Percentiles rank a stretch among this genome's conserved stretches.
Evolutionary conservation across 2,888 invertebrate species (phyloP).

Genomic region (Drymonia ruficornis): DNA sequence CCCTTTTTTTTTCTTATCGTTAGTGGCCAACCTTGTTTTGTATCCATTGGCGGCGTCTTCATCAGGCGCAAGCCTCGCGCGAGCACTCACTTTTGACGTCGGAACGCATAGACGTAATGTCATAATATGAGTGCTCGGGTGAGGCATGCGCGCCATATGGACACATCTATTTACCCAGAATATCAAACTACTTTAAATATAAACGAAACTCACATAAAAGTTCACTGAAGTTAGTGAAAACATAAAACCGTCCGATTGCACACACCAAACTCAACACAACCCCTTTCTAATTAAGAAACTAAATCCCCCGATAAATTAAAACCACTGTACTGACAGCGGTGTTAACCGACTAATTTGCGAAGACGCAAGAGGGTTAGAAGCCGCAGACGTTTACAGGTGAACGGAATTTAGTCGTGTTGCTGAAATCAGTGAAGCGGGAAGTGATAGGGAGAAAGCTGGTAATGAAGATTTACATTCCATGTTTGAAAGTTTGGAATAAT

Average conservation of each 20-base stretch:
- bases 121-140: no score
- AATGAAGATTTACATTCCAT: conserved; percentile 23
- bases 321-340: conserved; percentile 39
- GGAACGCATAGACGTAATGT: no score
- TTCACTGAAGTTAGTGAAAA: no score
- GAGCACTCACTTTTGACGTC: no score
- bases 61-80: no score
- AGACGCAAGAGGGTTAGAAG: conserved; percentile 29
- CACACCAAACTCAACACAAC: conserved; percentile 12
- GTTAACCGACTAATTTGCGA: conserved; percentile 42
- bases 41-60: no score
- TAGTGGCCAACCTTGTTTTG: no score
- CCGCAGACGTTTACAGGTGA: conserved; percentile 34
- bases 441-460: conserved; percentile 31
- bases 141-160: no score
- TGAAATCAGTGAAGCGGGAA: conserved; percentile 28
- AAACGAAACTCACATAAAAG: no score
- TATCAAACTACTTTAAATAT: no score
- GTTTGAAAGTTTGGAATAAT: conserved; percentile 12
- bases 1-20: no score
- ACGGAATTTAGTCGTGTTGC: conserved; percentile 32
- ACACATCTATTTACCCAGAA: no score
- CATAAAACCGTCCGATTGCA: neutral
- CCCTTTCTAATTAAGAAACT: conserved; percentile 39
- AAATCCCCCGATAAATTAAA: conserved; percentile 40